phyloP scores from a whole-genome alignment of 2,888 invertebrate genomes.

The Brachyopa scutellaris region DNA sequence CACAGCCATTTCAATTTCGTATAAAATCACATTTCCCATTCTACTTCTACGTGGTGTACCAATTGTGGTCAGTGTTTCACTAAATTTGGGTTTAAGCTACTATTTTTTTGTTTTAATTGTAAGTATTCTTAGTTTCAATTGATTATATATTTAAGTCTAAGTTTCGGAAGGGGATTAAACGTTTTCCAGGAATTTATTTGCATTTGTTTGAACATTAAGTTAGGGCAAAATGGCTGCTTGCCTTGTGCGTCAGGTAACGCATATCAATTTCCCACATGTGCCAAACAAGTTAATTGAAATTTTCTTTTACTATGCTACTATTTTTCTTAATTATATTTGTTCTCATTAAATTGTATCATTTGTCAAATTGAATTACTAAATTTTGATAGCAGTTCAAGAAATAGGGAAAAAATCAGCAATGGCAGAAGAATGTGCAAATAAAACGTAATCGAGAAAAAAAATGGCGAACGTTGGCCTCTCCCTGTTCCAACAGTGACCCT shows the following conservation, averaged over 20 bases:
- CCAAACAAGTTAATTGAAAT: too few relatives aligned
- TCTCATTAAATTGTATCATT: background rate
- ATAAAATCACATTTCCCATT: slow-evolving; percentile 64
- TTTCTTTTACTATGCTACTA: too few relatives aligned
- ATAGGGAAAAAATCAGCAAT: slow-evolving; percentile 17
- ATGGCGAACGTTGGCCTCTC: background rate
- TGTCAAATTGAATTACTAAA: too few relatives aligned
- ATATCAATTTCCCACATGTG: too few relatives aligned
- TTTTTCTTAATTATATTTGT: background rate
- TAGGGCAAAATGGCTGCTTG: slow-evolving; percentile 43
- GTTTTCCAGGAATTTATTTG: background rate
- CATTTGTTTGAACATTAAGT: background rate
- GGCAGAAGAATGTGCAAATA: slow-evolving; percentile 35
- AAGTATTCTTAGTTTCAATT: slow-evolving; percentile 75
- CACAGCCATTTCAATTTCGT: slow-evolving; percentile 43
- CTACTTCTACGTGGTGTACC: slow-evolving; percentile 66
- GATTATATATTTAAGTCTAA: too few relatives aligned
- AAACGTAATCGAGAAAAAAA: background rate
- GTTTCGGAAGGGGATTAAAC: too few relatives aligned
- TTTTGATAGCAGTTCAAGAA: too few relatives aligned
- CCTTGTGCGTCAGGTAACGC: slow-evolving; percentile 12
- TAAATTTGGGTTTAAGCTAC: slow-evolving; percentile 79
- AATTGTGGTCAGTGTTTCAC: slow-evolving; percentile 54
- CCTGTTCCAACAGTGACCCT: background rate
- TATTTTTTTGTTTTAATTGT: slow-evolving; percentile 82